Conservation (phyloP, 2,888 invertebrate species). For the Branchellion lobata region DNA sequence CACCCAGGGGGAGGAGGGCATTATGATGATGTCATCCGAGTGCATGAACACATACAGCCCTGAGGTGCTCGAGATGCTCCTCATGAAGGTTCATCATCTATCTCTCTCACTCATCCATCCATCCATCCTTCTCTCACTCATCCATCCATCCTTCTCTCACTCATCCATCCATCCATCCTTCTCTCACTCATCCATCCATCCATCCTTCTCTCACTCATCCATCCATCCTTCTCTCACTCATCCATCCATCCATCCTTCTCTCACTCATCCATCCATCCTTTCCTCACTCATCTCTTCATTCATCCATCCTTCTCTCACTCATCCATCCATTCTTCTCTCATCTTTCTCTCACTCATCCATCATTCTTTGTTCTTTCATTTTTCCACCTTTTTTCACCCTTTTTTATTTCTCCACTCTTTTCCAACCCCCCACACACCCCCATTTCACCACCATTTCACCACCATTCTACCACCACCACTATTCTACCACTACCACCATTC, state of each 20-base stretch:
- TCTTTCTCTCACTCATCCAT: no score
- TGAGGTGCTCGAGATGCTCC: constrained; percentile 30
- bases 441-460: background rate
- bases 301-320: no score
- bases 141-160: background rate
- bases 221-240: background rate
- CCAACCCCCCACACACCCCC: background rate
- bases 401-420: no score
- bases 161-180: no score
- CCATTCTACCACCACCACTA: no score
- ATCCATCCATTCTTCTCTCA: background rate
- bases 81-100: constrained; percentile 36
- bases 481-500: no score
- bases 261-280: background rate
- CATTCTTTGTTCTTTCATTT: background rate
- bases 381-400: no score
- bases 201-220: background rate
- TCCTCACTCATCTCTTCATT: no score
- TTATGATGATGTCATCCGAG: background rate
- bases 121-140: background rate
- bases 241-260: no score
- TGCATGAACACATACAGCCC: constrained; percentile 27
- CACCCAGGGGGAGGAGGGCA: background rate
- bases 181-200: no score
- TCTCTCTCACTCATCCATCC: background rate